Evolutionary conservation across 2,888 invertebrate genomes (phyloP).

Genomic region (Machimus atricapillus): DNA sequence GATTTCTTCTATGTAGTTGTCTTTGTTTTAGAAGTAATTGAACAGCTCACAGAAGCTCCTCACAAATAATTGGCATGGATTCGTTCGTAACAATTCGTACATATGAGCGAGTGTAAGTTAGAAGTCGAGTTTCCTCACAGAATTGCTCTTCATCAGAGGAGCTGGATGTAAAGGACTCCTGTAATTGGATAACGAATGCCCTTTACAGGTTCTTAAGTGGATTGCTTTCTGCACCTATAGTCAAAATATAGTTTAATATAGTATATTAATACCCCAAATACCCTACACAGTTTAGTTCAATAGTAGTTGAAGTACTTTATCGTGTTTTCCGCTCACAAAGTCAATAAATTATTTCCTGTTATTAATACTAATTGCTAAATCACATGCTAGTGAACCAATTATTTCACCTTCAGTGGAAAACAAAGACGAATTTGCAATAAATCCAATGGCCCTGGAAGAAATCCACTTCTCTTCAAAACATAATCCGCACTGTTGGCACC

Average conservation of each 20-base stretch:
- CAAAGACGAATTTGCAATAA: background rate
- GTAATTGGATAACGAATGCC: background rate
- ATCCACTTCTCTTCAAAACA: background rate
- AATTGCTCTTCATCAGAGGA: background rate
- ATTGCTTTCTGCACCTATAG: background rate
- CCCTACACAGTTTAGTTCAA: background rate
- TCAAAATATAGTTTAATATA: background rate
- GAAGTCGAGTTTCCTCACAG: background rate
- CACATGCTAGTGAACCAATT: background rate
- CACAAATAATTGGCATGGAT: background rate
- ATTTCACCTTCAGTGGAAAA: background rate
- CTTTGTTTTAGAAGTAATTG: background rate
- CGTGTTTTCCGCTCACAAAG: background rate
- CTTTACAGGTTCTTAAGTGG: background rate
- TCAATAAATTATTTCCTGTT: background rate
- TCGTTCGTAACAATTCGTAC: background rate
- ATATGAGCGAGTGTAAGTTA: background rate
- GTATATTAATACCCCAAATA: background rate
- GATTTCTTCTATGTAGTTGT: background rate
- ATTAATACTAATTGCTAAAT: background rate
- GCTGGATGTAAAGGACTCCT: background rate
- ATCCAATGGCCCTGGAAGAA: background rate
- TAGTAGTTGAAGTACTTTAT: background rate
- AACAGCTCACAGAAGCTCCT: background rate
- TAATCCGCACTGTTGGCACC: constrained; percentile 40